These are phyloP conservation scores for Penaeus chinensis DNA, from an alignment of 1,140 invertebrate genomes.

Conservation along the genomic window DNA sequence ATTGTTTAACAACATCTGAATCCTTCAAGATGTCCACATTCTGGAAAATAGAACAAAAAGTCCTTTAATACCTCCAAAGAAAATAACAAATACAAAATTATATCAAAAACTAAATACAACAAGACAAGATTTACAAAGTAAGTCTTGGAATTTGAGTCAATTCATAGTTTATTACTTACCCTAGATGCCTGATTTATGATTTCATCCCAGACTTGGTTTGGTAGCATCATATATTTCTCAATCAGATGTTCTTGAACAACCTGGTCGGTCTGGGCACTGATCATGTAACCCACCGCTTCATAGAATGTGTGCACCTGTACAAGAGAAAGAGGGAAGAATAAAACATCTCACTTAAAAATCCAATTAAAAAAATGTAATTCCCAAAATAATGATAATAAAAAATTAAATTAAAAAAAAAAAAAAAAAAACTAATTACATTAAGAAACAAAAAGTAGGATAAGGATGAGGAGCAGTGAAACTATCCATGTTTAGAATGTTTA, in stretches of 20 bases:
- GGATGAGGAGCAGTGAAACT: too few relatives aligned
- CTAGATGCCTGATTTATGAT: slow-evolving; percentile 96
- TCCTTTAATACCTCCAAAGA: neutral
- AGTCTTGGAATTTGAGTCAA: neutral
- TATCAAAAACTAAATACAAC: slow-evolving; percentile 58
- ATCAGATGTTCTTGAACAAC: slow-evolving; percentile 92
- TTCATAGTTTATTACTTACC: slow-evolving; percentile 69
- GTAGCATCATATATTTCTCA: slow-evolving; percentile 96
- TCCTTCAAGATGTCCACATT: slow-evolving; percentile 98
- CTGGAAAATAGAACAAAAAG: slow-evolving; percentile 67
- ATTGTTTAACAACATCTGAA: slow-evolving; percentile 95
- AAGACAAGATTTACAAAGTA: slow-evolving; percentile 26
- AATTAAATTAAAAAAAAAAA: too few relatives aligned
- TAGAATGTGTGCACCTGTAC: slow-evolving; percentile 98
- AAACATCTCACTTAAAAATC: neutral
- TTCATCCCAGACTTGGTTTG: slow-evolving; percentile 99
- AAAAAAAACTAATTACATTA: too few relatives aligned
- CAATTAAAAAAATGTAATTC: too few relatives aligned
- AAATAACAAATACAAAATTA: neutral
- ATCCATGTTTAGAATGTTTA: too few relatives aligned
- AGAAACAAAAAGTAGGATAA: too few relatives aligned
- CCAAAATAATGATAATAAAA: too few relatives aligned
- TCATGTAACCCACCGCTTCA: slow-evolving; percentile 99
- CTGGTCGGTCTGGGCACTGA: slow-evolving; percentile 92
- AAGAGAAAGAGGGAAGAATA: slow-evolving; percentile 33